Evolutionary conservation across 2,888 invertebrate genomes (phyloP).

Genomic region (Noctua janthina): DNA sequence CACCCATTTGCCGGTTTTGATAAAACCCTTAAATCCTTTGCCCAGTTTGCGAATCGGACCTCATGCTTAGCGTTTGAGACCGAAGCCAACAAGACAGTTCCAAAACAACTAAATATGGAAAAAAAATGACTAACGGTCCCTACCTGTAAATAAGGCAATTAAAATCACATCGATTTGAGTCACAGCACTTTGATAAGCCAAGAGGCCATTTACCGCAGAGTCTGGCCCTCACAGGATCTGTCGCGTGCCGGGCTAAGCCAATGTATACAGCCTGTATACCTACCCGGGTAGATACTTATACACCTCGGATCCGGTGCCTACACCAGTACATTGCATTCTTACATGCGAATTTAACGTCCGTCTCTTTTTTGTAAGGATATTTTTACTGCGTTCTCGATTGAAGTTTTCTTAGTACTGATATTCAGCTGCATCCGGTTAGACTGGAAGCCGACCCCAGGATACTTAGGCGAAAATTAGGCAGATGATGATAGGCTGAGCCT

Average conservation of each 20-base stretch:
- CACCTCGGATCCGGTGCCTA: background rate
- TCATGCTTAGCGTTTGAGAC: background rate
- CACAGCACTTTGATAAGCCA: background rate
- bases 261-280: background rate
- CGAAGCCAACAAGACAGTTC: background rate
- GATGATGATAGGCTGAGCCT: background rate
- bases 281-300: background rate
- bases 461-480: background rate
- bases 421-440: background rate
- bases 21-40: background rate
- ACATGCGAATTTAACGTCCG: background rate
- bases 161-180: background rate
- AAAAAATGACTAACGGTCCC: background rate
- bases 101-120: no score
- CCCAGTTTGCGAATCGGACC: background rate
- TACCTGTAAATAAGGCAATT: background rate
- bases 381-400: background rate
- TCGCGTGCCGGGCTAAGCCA: slow-evolving; percentile 8
- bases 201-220: background rate
- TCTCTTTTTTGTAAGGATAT: background rate
- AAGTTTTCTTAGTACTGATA: background rate
- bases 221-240: slow-evolving; percentile 8
- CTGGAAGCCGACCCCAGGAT: background rate
- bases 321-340: slow-evolving; percentile 17
- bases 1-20: no score